These are phyloP conservation scores for Plagodis pulveraria DNA, from an alignment of 2,888 invertebrate species.

Conservation along the genomic window DNA sequence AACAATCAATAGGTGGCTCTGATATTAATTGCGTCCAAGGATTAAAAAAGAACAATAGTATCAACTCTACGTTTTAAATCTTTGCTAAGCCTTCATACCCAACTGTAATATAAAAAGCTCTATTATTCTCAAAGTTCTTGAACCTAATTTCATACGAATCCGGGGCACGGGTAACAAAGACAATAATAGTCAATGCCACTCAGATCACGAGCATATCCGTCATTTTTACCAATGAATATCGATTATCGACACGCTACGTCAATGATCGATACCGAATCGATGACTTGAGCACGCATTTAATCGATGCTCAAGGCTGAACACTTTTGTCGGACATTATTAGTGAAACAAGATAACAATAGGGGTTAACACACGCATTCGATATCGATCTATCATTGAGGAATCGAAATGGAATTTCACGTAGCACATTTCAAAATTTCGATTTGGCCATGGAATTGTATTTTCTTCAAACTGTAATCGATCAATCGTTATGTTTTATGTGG, in stretches of 20 bases:
- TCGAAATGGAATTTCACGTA: constrained; percentile 41
- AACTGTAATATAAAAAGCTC: constrained; percentile 24
- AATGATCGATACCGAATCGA: constrained; percentile 62
- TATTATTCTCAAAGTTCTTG: constrained; percentile 57
- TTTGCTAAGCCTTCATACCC: constrained; percentile 9
- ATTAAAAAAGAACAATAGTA: constrained; percentile 12
- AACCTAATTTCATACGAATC: constrained; percentile 71
- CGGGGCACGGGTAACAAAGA: constrained; percentile 70
- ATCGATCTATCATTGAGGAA: constrained; percentile 35
- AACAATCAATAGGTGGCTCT: not conserved
- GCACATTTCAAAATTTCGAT: constrained; percentile 32
- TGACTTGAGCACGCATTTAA: constrained; percentile 52
- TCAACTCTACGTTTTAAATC: not conserved
- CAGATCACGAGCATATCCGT: constrained; percentile 70
- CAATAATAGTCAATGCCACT: constrained; percentile 72
- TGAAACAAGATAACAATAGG: constrained; percentile 43
- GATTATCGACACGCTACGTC: constrained; percentile 62
- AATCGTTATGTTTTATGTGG: constrained; percentile 24
- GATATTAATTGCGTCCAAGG: constrained; percentile 17
- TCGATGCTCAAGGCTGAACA: constrained; percentile 54
- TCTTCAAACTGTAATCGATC: constrained; percentile 28
- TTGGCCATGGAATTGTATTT: constrained; percentile 21
- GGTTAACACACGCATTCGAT: constrained; percentile 33
- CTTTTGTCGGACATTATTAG: constrained; percentile 53
- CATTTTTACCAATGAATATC: constrained; percentile 58